Base-by-base conservation (phyloP, 2,888 invertebrate species). In the Hypolimnas misippus region DNA sequence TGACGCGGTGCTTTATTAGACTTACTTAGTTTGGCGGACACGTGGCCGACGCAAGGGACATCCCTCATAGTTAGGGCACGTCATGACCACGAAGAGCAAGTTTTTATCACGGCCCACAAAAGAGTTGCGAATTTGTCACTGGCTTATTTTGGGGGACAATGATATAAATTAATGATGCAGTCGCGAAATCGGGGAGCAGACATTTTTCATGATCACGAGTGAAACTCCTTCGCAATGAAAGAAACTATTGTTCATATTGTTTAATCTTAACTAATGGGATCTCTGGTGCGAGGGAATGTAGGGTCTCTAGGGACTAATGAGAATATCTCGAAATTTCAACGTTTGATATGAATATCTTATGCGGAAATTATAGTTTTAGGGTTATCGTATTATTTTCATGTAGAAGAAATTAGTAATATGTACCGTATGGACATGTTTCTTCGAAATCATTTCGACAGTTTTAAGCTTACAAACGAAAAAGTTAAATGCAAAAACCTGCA, bases 51-150 rank as follows among this genome's bases (percentile, higher is more conserved):
- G 77, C 63, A 73, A 81, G 90, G 89, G 89, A 86, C 87, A 90
- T 91, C 88, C 85, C 76, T 92, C 90, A 89, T 85, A 87, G 90
- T 90, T 88, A 89, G 82, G 71, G 63, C 62, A 57, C 81, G 87
- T 84, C 86, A 84, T 76, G 62, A 69, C 65, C 87, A 86, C 82
- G 83, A 81, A 83, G 84, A 83, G 78, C 75, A 83, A 79, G 87
- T 89, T 89, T 89, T 90, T 89, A 90, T 88, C 86, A 79, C 79
- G 70, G 73, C 71, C 79, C 85, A 84, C 87, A 87, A 89, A 88
- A 90, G 90, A 90, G 90, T 90, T 90, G 86, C 74, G 78, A 83
- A 90, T 89, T 90, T 90, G 89, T 89, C 89, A 88, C 79, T 75
- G 81, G 81, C 79, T 85, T 86, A 86, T 81, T 81, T 81, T 77